Percentiles rank a stretch among this genome's conserved stretches.
phyloP scores from a whole-genome alignment of 2,797 vertebrate species.

The Danio jaintianensis region DNA sequence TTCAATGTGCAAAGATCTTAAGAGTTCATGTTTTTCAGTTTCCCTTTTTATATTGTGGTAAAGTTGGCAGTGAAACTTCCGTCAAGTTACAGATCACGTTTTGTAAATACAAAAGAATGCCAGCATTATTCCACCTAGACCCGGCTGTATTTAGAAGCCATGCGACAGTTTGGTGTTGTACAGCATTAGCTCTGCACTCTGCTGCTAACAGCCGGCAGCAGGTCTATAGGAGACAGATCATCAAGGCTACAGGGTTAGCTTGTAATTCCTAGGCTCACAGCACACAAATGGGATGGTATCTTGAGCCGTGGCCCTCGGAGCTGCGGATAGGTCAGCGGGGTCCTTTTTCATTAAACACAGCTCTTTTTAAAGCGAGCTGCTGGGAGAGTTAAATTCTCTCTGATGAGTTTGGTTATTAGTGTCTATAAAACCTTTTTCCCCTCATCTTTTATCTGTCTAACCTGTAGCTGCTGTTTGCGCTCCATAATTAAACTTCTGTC shows the following conservation, averaged over 20 bases:
- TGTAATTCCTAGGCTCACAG: slow-evolving; percentile 63
- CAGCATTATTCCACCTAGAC: too few species aligned
- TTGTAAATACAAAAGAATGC: too few species aligned
- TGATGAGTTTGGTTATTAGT: slow-evolving; percentile 43
- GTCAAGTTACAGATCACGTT: too few species aligned
- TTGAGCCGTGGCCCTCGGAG: slow-evolving; percentile 43
- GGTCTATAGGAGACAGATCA: slow-evolving; percentile 63
- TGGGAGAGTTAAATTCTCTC: slow-evolving; percentile 60
- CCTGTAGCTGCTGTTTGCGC: slow-evolving; percentile 58
- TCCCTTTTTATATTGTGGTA: too few species aligned
- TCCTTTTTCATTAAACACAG: slow-evolving; percentile 53
- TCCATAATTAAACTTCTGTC: slow-evolving; percentile 55
- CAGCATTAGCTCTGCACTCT: slow-evolving; percentile 13
- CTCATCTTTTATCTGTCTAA: slow-evolving; percentile 46
- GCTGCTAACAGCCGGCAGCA: slow-evolving; percentile 41
- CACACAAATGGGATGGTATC: slow-evolving; percentile 59
- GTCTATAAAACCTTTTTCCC: slow-evolving; percentile 39
- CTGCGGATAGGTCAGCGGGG: slow-evolving; percentile 55
- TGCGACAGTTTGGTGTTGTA: background rate
- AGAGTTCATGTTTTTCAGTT: too few species aligned
- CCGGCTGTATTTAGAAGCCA: too few species aligned
- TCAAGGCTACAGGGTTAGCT: slow-evolving; percentile 58
- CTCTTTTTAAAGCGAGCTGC: slow-evolving; percentile 20
- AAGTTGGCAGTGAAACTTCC: too few species aligned
- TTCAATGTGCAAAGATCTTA: too few species aligned